Evolutionary conservation across 2,888 invertebrate genomes (phyloP), one percentile per base, ranked within the genome.

Genomic region (Platynereis dumerilii): DNA sequence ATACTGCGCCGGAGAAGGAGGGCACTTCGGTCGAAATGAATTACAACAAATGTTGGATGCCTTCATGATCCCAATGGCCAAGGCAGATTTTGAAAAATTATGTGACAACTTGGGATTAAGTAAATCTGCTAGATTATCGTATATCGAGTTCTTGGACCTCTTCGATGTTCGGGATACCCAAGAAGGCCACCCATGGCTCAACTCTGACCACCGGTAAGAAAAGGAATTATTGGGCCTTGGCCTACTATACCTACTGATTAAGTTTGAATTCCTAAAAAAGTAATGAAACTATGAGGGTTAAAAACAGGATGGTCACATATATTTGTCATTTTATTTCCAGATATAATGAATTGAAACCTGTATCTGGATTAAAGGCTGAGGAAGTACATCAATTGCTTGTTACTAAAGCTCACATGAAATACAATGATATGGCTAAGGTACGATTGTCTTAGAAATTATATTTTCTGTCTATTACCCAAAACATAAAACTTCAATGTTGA

Each of bases 131-230:
- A 61, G 74, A 26, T 76, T 83, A 58, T 72, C 73, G 39, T 83
- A 83, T 63, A 66, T 72, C 29, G 78, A 82, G 45, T 83, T 83
- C 72, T 63, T 82, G 57, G 71, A 80, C 2, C 67, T 72, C 59
- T 83, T 83, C 74, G 80, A 83, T 69, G 72, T 77, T n/a, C 69
- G 76, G 44, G 82, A 83, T 62, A 76, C 75, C 12, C 73, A 70
- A 3, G 79, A 79, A 26, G 82, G 82, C 15, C 82, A 82, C 71
- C 78, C 80, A 62, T 82, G 81, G 81, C 72, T 81, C 3, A 76
- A 75, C 45, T 82, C 82, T 45, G 78, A 77, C 24, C 81, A 82
- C 69, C 78, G 75, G 80, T 80, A 66, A 64, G 72, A 61, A 10
- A 28, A 2, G 3, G 3, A 26, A 2, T 2, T 54, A 2, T 54